A percentile compares a stretch with the other conserved stretches of the same genome.
Evolutionary conservation across 2,113 vertebrate genomes (phyloP).

Genomic region (Synodontis membranacea): DNA sequence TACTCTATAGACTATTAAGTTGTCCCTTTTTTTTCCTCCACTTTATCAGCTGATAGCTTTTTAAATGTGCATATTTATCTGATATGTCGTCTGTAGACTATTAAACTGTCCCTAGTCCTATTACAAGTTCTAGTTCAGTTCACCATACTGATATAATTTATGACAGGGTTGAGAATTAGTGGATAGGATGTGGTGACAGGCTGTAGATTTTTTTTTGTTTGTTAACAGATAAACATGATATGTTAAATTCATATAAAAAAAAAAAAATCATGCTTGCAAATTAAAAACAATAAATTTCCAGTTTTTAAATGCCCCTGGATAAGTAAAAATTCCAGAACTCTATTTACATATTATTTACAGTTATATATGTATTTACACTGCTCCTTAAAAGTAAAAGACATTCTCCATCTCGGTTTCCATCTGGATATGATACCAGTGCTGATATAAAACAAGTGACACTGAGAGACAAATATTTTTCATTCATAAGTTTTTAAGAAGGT

Average conservation of each 20-base stretch:
- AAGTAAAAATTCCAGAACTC: slow-evolving; percentile 55
- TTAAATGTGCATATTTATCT: background rate
- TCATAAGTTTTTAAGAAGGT: slow-evolving; percentile 45
- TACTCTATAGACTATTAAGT: background rate
- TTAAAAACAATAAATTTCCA: slow-evolving; percentile 29
- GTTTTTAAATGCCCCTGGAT: slow-evolving; percentile 52
- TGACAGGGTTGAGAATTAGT: background rate
- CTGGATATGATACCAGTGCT: slow-evolving; percentile 48
- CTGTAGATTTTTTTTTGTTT: background rate
- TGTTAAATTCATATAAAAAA: background rate
- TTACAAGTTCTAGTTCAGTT: background rate
- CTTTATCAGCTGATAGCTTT: background rate
- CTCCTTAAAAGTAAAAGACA: slow-evolving; percentile 38
- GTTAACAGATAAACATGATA: background rate
- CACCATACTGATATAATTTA: background rate
- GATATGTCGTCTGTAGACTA: background rate
- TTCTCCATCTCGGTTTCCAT: slow-evolving; percentile 47
- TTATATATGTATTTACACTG: too few relatives aligned
- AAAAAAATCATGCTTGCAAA: background rate
- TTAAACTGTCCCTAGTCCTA: background rate
- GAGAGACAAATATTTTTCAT: slow-evolving; percentile 52
- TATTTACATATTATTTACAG: too few relatives aligned
- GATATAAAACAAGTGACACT: slow-evolving; percentile 50
- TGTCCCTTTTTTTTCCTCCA: background rate
- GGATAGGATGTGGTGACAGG: background rate